Base-by-base conservation (phyloP, 2,113 vertebrate genomes). In the Labrus mixtus region DNA sequence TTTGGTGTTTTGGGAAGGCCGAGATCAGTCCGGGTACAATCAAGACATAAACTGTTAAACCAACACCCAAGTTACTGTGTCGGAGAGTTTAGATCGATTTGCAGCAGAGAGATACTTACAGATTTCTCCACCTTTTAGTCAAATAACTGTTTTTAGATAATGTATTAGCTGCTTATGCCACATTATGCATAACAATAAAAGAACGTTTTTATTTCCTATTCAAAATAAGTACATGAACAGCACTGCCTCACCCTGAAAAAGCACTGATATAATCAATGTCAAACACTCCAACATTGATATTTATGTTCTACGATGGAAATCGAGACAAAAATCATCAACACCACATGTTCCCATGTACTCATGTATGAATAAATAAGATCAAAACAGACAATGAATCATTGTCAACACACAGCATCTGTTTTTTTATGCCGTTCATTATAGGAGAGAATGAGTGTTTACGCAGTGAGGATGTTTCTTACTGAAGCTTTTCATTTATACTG, bases 161-260 rank as follows among this genome's bases (percentile, higher is more conserved):
- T 74, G 57, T 76, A 43, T 51, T 68, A 51, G 58, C 68, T 76
- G 50, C 73, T 69, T 11, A 20, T 78, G 56, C 62, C 57, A 17
- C 36, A 51, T 79, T 77, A 66, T 39, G 54, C 58, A 64, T 51
- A 66, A 46, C 54, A 66, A 55, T 45, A 50, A 17, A 15, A 41
- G 68, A 78, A 56, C 59, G 61, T 70, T 68, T 62, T 63, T 48
- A 4, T 53, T 36, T 22, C 4, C 43, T 13, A 15, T 23, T 19
- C 4, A 20, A 7, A 39, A 29, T 25, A 54, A 37, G 51, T 10
- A 19, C 13, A 48, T 20, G 22, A 73, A 63, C 54, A 22, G 39
- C 72, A 70, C 86, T 65, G 73, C 68, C 70, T 81, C 54, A 59
- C 41, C 10, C 43, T 68, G 46, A 74, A 45, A 25, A 10, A 37